Conservation (phyloP, 2,888 invertebrate species). For the Sinotaia quadrata region DNA sequence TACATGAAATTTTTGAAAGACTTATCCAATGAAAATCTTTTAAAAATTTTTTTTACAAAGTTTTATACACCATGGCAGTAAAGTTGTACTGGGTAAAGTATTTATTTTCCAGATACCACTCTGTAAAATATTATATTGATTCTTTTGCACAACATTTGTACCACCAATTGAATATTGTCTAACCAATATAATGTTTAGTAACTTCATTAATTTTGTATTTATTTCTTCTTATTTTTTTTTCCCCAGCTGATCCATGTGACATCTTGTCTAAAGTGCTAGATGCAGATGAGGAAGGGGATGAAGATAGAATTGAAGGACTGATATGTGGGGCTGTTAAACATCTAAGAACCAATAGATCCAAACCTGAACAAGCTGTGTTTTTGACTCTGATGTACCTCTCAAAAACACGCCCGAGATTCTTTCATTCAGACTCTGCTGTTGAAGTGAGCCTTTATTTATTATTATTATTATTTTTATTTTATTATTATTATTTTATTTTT, state of each 20-base stretch:
- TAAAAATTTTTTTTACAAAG: no score
- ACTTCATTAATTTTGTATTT: not conserved
- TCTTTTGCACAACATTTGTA: no score
- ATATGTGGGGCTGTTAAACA: slow-evolving; percentile 91
- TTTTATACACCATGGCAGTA: no score
- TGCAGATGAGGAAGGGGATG: slow-evolving; percentile 84
- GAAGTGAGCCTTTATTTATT: slow-evolving; percentile 71
- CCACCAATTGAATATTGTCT: no score
- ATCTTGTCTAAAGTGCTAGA: slow-evolving; percentile 83
- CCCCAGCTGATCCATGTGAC: slow-evolving; percentile 82
- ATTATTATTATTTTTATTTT: no score
- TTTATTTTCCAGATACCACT: no score
- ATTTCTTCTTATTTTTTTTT: not conserved
- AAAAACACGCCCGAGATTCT: slow-evolving; percentile 82
- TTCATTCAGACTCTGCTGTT: slow-evolving; percentile 72
- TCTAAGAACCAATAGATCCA: slow-evolving; percentile 83
- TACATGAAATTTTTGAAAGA: no score
- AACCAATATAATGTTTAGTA: no score
- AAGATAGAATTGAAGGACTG: slow-evolving; percentile 81
- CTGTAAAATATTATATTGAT: no score
- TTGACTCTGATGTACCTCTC: slow-evolving; percentile 86
- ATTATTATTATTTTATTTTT: no score
- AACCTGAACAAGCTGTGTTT: slow-evolving; percentile 86
- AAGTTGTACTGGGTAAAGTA: no score
- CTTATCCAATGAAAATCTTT: no score